Percentiles rank a stretch among this genome's conserved stretches.
These are phyloP conservation scores for Apamea anceps DNA, from an alignment of 2,888 invertebrate genomes.

Conservation along the genomic window DNA sequence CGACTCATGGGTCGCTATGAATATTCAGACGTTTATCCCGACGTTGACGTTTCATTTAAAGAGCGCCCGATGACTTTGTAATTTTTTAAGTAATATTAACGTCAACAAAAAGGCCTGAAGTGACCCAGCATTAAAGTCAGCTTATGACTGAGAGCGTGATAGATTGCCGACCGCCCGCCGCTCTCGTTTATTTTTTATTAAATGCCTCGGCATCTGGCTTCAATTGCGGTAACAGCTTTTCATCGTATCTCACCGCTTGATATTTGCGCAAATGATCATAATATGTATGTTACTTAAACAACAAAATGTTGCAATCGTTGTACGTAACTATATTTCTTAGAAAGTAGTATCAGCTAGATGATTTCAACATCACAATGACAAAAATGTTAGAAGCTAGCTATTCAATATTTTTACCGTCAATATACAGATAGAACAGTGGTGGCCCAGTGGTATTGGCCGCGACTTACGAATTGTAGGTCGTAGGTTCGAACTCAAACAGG, in stretches of 20 bases:
- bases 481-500: no score
- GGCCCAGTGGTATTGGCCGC: no score
- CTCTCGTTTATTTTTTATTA: constrained; percentile 87
- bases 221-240: constrained; percentile 86
- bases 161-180: constrained; percentile 83
- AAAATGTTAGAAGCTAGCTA: background rate
- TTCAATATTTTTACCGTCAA: background rate
- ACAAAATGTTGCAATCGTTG: constrained; percentile 66
- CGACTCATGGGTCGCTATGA: constrained; percentile 71
- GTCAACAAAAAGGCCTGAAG: constrained; percentile 89
- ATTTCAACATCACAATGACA: background rate
- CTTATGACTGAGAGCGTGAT: constrained; percentile 88
- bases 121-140: constrained; percentile 90
- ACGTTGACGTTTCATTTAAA: constrained; percentile 84
- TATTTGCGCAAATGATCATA: constrained; percentile 70
- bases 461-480: no score
- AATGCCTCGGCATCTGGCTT: constrained; percentile 85
- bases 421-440: no score
- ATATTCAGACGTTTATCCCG: constrained; percentile 82
- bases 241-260: constrained; percentile 72
- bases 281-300: constrained; percentile 68
- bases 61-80: constrained; percentile 82
- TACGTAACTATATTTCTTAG: constrained; percentile 4
- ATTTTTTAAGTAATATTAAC: constrained; percentile 87
- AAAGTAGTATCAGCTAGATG: background rate